Evolutionary conservation across 2,797 vertebrate genomes (phyloP).

Genomic region (Myiotriccus ornatus): DNA sequence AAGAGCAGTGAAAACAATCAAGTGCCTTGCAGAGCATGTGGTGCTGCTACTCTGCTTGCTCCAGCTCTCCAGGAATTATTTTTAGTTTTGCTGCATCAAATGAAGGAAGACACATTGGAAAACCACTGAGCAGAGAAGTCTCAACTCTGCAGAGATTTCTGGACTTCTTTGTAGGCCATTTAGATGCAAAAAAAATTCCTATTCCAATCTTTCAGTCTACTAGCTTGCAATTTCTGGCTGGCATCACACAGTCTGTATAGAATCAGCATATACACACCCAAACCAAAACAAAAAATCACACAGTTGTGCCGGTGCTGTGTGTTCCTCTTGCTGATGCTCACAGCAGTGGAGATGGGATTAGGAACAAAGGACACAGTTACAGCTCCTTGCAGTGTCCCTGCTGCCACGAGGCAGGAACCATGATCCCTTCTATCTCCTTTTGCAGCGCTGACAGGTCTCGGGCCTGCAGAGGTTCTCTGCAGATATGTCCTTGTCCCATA

Average conservation of each 20-base stretch:
- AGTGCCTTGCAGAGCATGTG: not conserved
- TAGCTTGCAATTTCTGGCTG: not conserved
- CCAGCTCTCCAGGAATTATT: not conserved
- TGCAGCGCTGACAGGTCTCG: not conserved
- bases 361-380: not conserved
- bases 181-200: not conserved
- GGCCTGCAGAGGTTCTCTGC: not conserved
- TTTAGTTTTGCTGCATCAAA: not conserved
- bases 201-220: not conserved
- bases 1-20: slow-evolving; percentile 28
- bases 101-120: not conserved
- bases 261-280: not conserved
- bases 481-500: fast-evolving
- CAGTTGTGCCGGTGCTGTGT: not conserved
- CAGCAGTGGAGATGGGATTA: not conserved
- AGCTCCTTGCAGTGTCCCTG: not conserved
- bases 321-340: not conserved
- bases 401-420: not conserved
- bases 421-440: not conserved
- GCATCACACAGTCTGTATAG: not conserved
- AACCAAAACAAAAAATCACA: not conserved
- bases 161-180: not conserved
- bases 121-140: not conserved
- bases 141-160: not conserved
- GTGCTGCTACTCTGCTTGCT: not conserved